Evolutionary conservation across 2,113 vertebrate genomes (phyloP).

Genomic region (Tetraodon nigroviridis): DNA sequence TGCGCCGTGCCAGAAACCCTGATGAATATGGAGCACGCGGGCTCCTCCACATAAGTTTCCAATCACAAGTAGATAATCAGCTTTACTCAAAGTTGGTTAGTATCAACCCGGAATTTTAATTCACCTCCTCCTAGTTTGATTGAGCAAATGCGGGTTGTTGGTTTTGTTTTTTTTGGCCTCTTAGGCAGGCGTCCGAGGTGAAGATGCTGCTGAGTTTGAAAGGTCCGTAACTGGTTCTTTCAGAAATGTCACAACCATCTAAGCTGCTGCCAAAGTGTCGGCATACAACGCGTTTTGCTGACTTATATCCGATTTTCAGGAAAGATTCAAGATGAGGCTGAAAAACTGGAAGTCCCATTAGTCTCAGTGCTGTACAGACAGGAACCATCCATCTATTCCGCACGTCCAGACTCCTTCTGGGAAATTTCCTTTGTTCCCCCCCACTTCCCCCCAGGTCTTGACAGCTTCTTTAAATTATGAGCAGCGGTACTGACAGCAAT

Average conservation of each 20-base stretch:
- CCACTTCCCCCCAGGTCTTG: not conserved
- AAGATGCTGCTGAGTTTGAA: not conserved
- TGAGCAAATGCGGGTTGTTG: not conserved
- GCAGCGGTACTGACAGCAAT: not conserved
- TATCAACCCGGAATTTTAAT: slow-evolving; percentile 38
- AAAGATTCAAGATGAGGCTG: not conserved
- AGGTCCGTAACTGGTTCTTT: slow-evolving; percentile 4
- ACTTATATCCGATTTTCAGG: not conserved
- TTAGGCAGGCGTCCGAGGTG: not conserved
- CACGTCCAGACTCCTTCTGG: not conserved
- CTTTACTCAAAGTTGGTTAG: slow-evolving; percentile 40
- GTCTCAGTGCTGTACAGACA: not conserved
- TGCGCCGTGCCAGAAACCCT: slow-evolving; percentile 36
- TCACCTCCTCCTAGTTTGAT: not conserved
- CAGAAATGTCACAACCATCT: slow-evolving; percentile 4
- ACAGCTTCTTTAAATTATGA: not conserved
- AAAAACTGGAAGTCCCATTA: not conserved
- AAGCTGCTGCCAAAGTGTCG: not conserved
- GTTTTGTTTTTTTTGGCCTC: slow-evolving; percentile 11
- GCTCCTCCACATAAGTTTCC: slow-evolving; percentile 44
- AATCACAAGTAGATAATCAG: slow-evolving; percentile 52
- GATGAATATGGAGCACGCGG: slow-evolving; percentile 56
- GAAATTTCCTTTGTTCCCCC: not conserved
- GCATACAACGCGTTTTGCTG: not conserved
- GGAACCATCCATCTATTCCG: not conserved